These are phyloP conservation scores for Urechis unicinctus DNA, from an alignment of 2,888 invertebrate species.

Conservation along the genomic window DNA sequence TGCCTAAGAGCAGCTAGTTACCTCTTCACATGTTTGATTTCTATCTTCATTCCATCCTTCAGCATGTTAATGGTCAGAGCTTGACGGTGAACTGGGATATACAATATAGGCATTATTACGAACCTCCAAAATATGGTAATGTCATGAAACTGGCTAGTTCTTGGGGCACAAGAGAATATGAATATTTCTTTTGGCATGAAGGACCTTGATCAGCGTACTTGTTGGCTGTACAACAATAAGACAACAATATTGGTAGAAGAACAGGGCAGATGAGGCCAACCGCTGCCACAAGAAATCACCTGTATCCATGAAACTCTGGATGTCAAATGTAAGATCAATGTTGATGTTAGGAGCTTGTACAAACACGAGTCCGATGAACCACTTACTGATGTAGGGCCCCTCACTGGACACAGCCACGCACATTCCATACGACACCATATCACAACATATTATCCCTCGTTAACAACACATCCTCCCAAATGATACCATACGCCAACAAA, in stretches of 20 bases:
- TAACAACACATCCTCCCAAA: too few species aligned
- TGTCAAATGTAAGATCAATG: conserved; percentile 88
- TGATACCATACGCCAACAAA: too few species aligned
- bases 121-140: too few species aligned
- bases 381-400: conserved; percentile 71
- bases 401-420: conserved; percentile 31
- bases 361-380: conserved; percentile 96
- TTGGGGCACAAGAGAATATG: too few species aligned
- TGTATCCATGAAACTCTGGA: conserved; percentile 81
- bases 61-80: conserved; percentile 58
- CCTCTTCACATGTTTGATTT: conserved; percentile 79
- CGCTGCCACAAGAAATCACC: conserved; percentile 61
- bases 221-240: too few species aligned
- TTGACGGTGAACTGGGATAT: conserved; percentile 43
- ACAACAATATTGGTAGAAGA: not conserved
- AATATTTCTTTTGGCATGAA: too few species aligned
- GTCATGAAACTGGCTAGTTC: too few species aligned
- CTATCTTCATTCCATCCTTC: conserved; percentile 71
- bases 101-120: too few species aligned
- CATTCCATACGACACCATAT: not conserved
- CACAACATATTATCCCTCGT: too few species aligned
- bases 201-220: too few species aligned
- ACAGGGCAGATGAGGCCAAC: not conserved
- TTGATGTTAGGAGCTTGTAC: conserved; percentile 78
- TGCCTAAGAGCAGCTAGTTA: too few species aligned